These are phyloP conservation scores for Cylas formicarius DNA, from an alignment of 1,140 invertebrate genomes.

Conservation along the genomic window DNA sequence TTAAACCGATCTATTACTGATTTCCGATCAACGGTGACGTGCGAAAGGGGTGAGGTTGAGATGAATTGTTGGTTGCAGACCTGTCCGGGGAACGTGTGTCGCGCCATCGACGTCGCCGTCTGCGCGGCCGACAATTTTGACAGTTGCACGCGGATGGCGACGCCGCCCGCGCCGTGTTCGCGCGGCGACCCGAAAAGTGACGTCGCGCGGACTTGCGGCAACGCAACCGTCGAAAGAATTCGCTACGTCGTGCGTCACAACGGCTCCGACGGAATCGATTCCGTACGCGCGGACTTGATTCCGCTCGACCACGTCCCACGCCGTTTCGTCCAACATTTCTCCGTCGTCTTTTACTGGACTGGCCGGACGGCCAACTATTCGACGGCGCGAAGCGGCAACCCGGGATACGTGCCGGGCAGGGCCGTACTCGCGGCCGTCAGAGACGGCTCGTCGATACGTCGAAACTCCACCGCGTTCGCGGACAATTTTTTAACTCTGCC, in stretches of 20 bases:
- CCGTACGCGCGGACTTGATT: conserved; percentile 14
- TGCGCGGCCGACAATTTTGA: conserved; percentile 40
- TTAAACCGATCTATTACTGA: too few species aligned
- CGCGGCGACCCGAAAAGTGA: too few species aligned
- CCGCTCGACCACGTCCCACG: too few species aligned
- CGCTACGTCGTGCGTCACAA: conserved; percentile 51
- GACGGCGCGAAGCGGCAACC: conserved; percentile 56
- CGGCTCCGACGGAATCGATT: conserved; percentile 48
- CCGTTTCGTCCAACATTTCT: conserved; percentile 47
- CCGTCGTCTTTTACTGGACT: conserved; percentile 47
- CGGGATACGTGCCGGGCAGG: conserved; percentile 56
- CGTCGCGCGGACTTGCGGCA: conserved; percentile 26
- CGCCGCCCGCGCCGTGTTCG: conserved; percentile 43
- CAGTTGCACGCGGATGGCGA: conserved; percentile 31
- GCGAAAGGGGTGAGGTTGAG: too few species aligned
- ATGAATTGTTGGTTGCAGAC: conserved; percentile 28
- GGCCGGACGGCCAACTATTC: conserved; percentile 36
- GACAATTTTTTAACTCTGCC: conserved; percentile 44
- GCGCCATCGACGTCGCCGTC: conserved; percentile 39
- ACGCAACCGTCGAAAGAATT: conserved; percentile 45
- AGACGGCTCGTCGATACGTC: conserved; percentile 20
- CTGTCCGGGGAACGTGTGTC: conserved; percentile 47
- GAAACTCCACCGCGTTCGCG: conserved; percentile 12
- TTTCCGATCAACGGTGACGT: too few species aligned
- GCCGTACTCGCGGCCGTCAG: conserved; percentile 51